Conservation (phyloP, 2,113 vertebrate species). For the Turnix velox region DNA sequence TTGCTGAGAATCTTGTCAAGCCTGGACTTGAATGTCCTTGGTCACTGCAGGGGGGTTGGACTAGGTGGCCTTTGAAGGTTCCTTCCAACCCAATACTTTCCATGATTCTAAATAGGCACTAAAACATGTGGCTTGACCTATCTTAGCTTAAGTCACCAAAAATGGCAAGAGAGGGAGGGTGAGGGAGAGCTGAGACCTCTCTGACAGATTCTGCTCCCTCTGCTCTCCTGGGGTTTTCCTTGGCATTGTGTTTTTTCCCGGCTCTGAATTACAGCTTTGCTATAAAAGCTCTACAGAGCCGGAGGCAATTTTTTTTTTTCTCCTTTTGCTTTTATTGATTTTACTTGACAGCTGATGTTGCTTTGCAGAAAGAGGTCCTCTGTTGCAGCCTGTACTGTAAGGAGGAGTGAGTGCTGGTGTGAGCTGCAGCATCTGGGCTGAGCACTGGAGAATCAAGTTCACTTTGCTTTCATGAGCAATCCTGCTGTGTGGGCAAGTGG, state of each 20-base stretch:
- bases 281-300: not conserved
- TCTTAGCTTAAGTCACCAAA: not conserved
- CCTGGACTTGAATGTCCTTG: no score
- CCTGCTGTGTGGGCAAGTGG: not conserved
- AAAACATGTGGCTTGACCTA: not conserved
- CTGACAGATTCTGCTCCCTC: not conserved
- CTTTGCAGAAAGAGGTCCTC: not conserved
- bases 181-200: not conserved
- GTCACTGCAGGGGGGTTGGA: no score
- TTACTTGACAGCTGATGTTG: not conserved
- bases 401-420: not conserved
- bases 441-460: not conserved
- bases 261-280: not conserved
- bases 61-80: no score
- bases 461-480: not conserved
- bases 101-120: no score
- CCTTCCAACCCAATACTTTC: no score
- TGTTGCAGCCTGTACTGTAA: not conserved
- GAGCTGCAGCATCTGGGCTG: not conserved
- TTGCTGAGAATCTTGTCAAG: no score
- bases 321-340: conserved; percentile 16
- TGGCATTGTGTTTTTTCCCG: not conserved
- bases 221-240: not conserved
- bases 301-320: not conserved
- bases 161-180: not conserved